Evolutionary conservation across 2,888 invertebrate species (phyloP).

Genomic region (Plagodis pulveraria): DNA sequence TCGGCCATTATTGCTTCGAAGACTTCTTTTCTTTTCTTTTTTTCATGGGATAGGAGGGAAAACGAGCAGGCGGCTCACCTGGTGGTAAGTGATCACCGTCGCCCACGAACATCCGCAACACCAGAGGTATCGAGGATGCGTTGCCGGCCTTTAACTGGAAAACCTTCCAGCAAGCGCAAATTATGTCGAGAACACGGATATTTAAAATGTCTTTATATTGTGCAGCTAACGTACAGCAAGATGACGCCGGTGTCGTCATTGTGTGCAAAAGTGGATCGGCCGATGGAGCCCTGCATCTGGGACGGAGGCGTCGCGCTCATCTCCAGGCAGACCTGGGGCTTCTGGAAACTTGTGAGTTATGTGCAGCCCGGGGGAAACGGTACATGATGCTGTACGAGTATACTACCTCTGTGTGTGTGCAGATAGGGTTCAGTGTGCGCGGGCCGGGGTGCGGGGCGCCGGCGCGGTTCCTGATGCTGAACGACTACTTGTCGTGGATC

Average conservation of each 20-base stretch:
- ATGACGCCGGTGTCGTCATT: constrained; percentile 55
- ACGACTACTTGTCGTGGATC: constrained; percentile 62
- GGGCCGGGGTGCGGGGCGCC: constrained; percentile 69
- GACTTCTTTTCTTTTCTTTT: no score
- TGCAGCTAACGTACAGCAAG: constrained; percentile 53
- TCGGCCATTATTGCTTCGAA: no score
- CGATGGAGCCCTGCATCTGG: constrained; percentile 58
- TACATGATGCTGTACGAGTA: not conserved
- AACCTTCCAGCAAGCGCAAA: no score
- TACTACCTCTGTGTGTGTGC: not conserved
- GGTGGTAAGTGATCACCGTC: no score
- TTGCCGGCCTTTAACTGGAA: no score
- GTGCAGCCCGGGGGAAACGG: no score
- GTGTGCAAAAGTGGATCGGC: constrained; percentile 48
- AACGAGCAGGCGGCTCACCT: no score
- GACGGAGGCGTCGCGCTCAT: constrained; percentile 62
- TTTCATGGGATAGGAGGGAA: no score
- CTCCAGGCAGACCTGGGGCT: constrained; percentile 57
- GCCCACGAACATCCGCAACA: no score
- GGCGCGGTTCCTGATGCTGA: constrained; percentile 57
- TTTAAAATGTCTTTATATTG: not conserved
- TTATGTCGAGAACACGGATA: no score
- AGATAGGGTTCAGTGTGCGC: constrained; percentile 64
- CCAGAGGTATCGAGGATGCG: no score
- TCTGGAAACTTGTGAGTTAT: constrained; percentile 61